Conservation (phyloP, 92 coral and sea anemone species). For the Epizoanthus rinbou region DNA sequence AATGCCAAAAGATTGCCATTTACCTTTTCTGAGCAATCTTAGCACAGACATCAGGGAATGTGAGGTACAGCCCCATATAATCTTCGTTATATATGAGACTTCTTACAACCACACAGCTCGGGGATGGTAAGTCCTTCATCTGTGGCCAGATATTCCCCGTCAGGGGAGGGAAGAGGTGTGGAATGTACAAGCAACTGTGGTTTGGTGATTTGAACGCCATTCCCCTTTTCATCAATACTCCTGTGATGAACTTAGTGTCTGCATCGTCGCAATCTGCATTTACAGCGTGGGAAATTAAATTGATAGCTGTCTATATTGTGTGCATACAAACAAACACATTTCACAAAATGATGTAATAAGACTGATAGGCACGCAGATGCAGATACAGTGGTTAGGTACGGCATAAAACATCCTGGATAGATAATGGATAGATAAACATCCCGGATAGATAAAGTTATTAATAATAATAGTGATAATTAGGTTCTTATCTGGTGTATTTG, state of each 20-base stretch:
- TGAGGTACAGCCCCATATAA: neutral
- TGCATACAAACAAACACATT: neutral
- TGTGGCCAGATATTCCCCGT: conserved; percentile 8
- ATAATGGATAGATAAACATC: too few relatives aligned
- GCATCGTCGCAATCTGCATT: neutral
- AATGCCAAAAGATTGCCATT: neutral
- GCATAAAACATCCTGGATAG: too few relatives aligned
- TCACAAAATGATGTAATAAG: too few relatives aligned
- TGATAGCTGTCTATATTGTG: neutral
- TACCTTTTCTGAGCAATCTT: conserved; percentile 18
- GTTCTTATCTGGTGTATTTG: too few relatives aligned
- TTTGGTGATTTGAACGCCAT: conserved; percentile 1
- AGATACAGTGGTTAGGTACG: too few relatives aligned
- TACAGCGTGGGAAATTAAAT: neutral
- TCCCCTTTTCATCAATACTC: neutral
- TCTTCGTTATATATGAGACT: conserved; percentile 18
- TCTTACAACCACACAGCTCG: conserved; percentile 3
- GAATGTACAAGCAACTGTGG: neutral
- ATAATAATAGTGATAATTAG: too few relatives aligned
- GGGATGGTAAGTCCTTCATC: neutral
- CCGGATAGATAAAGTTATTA: too few relatives aligned
- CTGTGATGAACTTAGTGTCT: neutral
- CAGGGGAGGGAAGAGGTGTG: conserved; percentile 4
- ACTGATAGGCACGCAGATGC: too few relatives aligned
- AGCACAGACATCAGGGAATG: conserved; percentile 14